Conservation (phyloP, 1,140 invertebrate genomes). For the Apocrypta bakeri region DNA sequence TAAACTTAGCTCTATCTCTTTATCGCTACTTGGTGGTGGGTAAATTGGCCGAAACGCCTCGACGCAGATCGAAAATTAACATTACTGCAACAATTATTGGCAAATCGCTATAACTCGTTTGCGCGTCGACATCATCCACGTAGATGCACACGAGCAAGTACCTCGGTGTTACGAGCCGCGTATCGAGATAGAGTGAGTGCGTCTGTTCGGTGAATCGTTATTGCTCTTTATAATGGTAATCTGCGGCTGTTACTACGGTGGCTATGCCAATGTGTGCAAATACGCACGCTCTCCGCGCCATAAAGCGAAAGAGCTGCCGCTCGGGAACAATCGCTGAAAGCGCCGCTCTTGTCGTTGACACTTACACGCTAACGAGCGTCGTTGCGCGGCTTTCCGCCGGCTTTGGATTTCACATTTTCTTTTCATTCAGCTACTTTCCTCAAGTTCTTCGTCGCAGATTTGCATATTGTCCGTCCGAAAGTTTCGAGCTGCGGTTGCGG, state of each 20-base stretch:
- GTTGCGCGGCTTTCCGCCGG: not conserved
- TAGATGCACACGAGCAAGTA: not conserved
- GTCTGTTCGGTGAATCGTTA: slow-evolving; percentile 4
- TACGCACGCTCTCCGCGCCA: not conserved
- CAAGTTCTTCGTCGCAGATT: no score
- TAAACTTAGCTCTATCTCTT: no score
- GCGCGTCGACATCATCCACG: slow-evolving; percentile 45
- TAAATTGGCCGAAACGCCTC: slow-evolving; percentile 60
- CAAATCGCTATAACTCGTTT: slow-evolving; percentile 69
- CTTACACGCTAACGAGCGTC: not conserved
- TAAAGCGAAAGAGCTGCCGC: not conserved
- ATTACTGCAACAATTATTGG: slow-evolving; percentile 72
- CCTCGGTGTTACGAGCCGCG: not conserved
- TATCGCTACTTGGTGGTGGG: no score
- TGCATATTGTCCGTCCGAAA: no score
- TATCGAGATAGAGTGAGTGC: not conserved
- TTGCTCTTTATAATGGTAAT: slow-evolving; percentile 27
- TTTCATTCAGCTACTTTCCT: no score
- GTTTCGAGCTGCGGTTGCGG: no score
- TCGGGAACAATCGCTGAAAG: slow-evolving; percentile 4
- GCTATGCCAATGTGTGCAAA: slow-evolving; percentile 23
- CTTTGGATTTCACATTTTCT: not conserved
- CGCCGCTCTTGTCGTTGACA: not conserved
- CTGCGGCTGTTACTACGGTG: not conserved
- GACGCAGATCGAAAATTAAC: slow-evolving; percentile 70